Evolutionary conservation across 2,113 vertebrate species (phyloP).

Genomic region (Cichladusa arquata): DNA sequence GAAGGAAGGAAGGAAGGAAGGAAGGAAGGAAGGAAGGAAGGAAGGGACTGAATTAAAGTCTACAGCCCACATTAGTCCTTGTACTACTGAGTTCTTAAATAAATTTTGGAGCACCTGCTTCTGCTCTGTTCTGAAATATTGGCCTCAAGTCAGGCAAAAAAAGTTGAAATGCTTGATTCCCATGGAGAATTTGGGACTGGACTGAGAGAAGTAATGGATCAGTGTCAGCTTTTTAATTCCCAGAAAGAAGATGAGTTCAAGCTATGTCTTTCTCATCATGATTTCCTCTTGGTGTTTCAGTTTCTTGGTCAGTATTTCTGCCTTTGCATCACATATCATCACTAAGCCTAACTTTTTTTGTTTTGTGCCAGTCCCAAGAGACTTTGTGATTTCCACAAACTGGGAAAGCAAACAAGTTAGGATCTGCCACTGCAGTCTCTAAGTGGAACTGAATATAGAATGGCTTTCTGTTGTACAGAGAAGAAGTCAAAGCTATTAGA

Average conservation of each 20-base stretch:
- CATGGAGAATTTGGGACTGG: neutral
- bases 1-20: no score
- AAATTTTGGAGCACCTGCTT: neutral
- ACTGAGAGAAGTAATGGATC: neutral
- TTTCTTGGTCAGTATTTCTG: neutral
- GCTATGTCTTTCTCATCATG: neutral
- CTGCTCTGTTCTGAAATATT: neutral
- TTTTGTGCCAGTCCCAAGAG: neutral
- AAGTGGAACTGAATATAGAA: neutral
- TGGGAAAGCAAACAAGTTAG: neutral
- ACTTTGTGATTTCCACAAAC: neutral
- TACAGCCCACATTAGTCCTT: neutral
- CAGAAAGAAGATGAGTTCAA: neutral
- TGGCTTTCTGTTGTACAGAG: neutral
- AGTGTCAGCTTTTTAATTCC: neutral
- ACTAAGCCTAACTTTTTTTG: neutral
- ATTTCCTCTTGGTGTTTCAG: neutral
- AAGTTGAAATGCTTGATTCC: neutral
- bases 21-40: neutral
- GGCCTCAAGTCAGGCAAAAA: neutral
- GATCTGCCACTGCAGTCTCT: neutral
- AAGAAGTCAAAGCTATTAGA: neutral
- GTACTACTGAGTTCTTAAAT: neutral
- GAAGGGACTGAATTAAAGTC: neutral
- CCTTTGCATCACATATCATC: neutral